Conservation (phyloP, 2,888 invertebrate genomes). For the Ochropacha duplaris region DNA sequence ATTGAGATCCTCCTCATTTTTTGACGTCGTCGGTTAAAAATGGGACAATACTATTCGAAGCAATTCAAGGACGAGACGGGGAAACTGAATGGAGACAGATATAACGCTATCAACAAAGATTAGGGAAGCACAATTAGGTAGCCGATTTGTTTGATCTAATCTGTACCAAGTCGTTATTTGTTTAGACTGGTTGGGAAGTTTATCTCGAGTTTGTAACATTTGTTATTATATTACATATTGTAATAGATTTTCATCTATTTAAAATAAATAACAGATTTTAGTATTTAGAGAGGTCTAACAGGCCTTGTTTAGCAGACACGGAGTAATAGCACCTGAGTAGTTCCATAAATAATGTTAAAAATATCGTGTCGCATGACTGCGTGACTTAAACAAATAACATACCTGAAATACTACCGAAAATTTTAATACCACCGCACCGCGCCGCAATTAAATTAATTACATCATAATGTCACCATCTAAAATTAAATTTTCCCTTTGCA, state of each 20-base stretch:
- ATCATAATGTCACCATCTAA: slow-evolving; percentile 65
- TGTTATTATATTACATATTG: too few species aligned
- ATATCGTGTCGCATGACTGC: slow-evolving; percentile 5
- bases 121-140: slow-evolving; percentile 23
- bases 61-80: slow-evolving; percentile 9
- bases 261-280: too few species aligned
- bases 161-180: slow-evolving; percentile 41
- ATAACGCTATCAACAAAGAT: slow-evolving; percentile 43
- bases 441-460: slow-evolving; percentile 72
- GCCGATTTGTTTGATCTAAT: slow-evolving; percentile 50
- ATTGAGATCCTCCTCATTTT: too few species aligned
- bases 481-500: slow-evolving; percentile 77
- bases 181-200: slow-evolving; percentile 33
- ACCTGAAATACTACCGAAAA: slow-evolving; percentile 16
- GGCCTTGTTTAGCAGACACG: background rate
- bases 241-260: too few species aligned
- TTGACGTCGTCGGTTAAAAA: too few species aligned
- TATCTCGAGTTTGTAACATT: slow-evolving; percentile 10
- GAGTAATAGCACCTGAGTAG: background rate
- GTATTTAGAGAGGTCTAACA: background rate
- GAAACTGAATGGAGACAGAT: slow-evolving; percentile 35
- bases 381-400: slow-evolving; percentile 10
- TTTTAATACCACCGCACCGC: slow-evolving; percentile 31
- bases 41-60: background rate
- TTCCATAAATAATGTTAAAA: background rate